Evolutionary conservation across 2,113 vertebrate species (phyloP).

Genomic region (Nothocercus julius): DNA sequence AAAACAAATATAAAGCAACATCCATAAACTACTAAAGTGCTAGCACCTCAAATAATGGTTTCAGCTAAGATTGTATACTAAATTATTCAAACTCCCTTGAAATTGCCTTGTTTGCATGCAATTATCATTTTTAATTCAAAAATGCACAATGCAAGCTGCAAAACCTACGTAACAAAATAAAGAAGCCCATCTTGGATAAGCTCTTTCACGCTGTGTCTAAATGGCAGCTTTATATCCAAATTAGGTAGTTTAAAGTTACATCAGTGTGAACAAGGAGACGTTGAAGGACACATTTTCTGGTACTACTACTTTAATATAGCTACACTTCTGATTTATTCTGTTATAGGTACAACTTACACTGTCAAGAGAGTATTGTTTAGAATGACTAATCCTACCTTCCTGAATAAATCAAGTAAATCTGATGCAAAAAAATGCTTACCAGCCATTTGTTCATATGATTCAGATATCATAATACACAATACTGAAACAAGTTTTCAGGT

Average conservation of each 20-base stretch:
- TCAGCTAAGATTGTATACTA: background rate
- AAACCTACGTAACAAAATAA: background rate
- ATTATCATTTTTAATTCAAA: background rate
- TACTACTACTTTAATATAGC: background rate
- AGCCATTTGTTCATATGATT: background rate
- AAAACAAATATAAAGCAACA: background rate
- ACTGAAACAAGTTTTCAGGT: background rate
- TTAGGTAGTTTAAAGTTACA: background rate
- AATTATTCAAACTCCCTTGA: background rate
- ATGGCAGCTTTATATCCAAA: background rate
- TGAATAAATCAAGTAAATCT: background rate
- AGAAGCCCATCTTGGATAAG: background rate
- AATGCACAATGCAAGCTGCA: background rate
- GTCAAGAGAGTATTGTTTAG: background rate
- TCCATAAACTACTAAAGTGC: background rate
- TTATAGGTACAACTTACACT: background rate
- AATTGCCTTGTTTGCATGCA: background rate
- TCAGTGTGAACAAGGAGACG: background rate
- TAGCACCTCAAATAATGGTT: background rate
- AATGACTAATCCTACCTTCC: background rate
- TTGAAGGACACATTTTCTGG: background rate
- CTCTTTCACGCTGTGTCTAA: background rate
- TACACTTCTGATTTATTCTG: background rate
- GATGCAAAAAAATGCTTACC: too few species aligned
- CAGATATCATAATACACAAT: background rate